Base-by-base conservation (phyloP, 1,140 invertebrate species). In the Aradophagus sp. region DNA sequence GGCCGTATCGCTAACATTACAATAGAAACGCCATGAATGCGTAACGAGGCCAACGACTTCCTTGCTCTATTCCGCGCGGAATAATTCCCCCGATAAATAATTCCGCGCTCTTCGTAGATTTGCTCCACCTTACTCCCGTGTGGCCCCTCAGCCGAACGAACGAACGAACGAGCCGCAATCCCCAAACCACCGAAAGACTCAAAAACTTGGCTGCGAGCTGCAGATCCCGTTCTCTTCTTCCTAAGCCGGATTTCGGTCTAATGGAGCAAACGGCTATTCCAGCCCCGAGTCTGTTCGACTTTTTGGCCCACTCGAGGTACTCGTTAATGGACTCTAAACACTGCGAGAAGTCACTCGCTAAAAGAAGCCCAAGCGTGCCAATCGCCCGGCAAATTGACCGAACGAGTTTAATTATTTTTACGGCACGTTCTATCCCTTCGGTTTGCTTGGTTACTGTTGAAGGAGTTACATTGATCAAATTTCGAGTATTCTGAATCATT, bases 181-280 rank as follows among this genome's bases (percentile, higher is more conserved):
- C 31, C n/a, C 62, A 32, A 45, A 48, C 42, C 47, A 58, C 52
- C 41, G 45, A 62, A 39, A 47, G 56, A 50, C 50, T 62, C 55
- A 45, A 52, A 71, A 71, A 75, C 63, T 71, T 75, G 63, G 63
- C 73, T 45, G 23, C 45, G 23, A 65, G 39, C 71, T 14, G 29
- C 32, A 26, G 12, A 44, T 59, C 59, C 38, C 42, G 31, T 39
- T 50, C 56, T 45, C 56, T 47, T 67, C 65, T 53, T 73, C 53
- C 61, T 78, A 80, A 80, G 76, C 76, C 77, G 77, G 75, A 76
- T 79, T 79, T 68, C 52, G 55, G 69, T 73, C 75, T 80, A 79
- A 80, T 80, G 78, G 78, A 73, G 63, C 77, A 74, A 77, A 69
- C 70, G 67, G 69, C 74, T 70, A 79, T 78, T 78, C 44, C 63